phyloP scores from a whole-genome alignment of 1,140 invertebrate species.

The Episyrphus balteatus region DNA sequence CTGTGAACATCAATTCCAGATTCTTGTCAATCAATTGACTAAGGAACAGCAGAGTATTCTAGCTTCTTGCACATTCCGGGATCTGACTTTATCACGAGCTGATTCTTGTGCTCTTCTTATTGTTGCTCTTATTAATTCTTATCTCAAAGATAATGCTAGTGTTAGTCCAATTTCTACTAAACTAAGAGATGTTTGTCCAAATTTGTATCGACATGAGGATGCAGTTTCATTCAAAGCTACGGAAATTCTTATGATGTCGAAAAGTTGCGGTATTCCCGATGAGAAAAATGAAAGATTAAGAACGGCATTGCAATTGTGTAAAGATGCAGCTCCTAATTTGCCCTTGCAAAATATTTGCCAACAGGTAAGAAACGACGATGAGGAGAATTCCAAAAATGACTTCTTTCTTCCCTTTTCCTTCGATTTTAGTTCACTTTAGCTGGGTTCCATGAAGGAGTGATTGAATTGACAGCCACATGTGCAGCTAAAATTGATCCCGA shows the following conservation, averaged over 20 bases:
- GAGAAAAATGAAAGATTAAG: constrained; percentile 63
- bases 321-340: constrained; percentile 39
- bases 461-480: constrained; percentile 76
- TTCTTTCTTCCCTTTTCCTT: background rate
- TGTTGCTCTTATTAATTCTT: constrained; percentile 67
- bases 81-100: constrained; percentile 72
- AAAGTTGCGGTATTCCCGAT: constrained; percentile 50
- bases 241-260: constrained; percentile 74
- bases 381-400: background rate
- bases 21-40: constrained; percentile 57
- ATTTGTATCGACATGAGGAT: constrained; percentile 89
- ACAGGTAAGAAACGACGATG: constrained; percentile 7
- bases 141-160: constrained; percentile 88
- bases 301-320: constrained; percentile 74
- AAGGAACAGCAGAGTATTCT: constrained; percentile 48
- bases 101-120: constrained; percentile 68
- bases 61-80: constrained; percentile 54
- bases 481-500: constrained; percentile 80
- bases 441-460: constrained; percentile 76
- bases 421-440: constrained; percentile 54
- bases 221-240: constrained; percentile 88
- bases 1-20: constrained; percentile 84
- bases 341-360: constrained; percentile 33
- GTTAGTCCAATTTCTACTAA: constrained; percentile 81
- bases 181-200: constrained; percentile 85